Evolutionary conservation across 2,113 vertebrate species (phyloP), one percentile per base, ranked within the genome.

Genomic region (Nipponia nippon): DNA sequence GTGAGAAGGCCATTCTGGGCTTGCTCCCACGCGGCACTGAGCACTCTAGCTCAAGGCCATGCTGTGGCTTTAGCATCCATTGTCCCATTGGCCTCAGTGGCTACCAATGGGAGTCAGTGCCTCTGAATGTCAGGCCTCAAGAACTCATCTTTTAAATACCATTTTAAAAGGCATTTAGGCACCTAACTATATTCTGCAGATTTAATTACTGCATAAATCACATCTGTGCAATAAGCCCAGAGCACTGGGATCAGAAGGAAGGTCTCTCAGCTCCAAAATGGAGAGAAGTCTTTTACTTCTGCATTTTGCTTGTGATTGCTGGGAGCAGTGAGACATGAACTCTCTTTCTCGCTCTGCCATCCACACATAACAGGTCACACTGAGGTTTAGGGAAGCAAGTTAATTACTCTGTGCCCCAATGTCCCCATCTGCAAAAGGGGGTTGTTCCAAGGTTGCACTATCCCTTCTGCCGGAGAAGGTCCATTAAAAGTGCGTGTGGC

Each of bases 171-270:
- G 66, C 62, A 50, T 92, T 89, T 87, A 50, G 21, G 34, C 2
- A 7, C 63, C 40, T 73, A 90, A 78, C n/a, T 62, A 7, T 76
- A 83, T 70, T 85, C 67, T 93, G 29, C 58, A 83, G 87, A 86
- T 77, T 93, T 93, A 90, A 94, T 93, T 90, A 78, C 81, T 70
- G 63, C 63, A 91, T 86, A 88, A 95, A 90, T 94, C 82, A 78
- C 59, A 67, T 84, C 66, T 42, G 42, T 61, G 62, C 42, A 70
- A 61, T 66, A 87, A 89, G 40, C 78, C 58, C 55, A 44, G 81
- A 85, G 53, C 6, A 0, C 58, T 63, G 58, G 62, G 66, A 86
- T 85, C 53, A 90, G 58, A 86, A 73, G 7, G 18, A 83, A 76
- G 30, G 53, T 90, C 91, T 75, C 87, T 85, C 29, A 50, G 63